phyloP scores from a whole-genome alignment of 2,797 vertebrate genomes.

The Enteromius afrohamiltoni region DNA sequence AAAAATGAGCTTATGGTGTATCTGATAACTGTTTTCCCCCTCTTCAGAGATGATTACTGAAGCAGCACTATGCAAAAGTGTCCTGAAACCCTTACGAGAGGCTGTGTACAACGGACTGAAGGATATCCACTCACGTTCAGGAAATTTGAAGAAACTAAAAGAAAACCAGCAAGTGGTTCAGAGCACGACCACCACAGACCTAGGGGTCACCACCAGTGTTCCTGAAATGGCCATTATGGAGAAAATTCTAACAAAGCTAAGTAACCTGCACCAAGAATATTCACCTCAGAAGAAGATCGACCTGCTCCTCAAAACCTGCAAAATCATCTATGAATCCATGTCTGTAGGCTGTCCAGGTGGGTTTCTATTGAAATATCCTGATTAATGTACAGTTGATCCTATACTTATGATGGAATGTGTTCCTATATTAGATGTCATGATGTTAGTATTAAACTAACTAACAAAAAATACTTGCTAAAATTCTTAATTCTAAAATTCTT shows the following conservation, averaged over 20 bases:
- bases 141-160: conserved; percentile 83
- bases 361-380: not conserved
- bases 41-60: conserved; percentile 88
- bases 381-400: not conserved
- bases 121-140: conserved; percentile 82
- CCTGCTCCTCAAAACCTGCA: conserved; percentile 92
- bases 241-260: conserved; percentile 90
- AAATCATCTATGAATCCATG: conserved; percentile 98
- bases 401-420: not conserved
- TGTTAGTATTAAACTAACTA: not conserved
- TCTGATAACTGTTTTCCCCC: conserved; percentile 29
- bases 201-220: conserved; percentile 91
- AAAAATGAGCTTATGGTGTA: not conserved
- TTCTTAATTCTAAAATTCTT: too few species aligned
- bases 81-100: conserved; percentile 91
- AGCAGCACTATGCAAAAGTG: conserved; percentile 90
- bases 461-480: not conserved
- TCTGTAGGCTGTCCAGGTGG: conserved; percentile 88
- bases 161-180: conserved; percentile 88
- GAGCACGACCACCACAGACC: conserved; percentile 90
- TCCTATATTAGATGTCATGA: not conserved
- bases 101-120: conserved; percentile 84
- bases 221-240: conserved; percentile 88
- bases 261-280: conserved; percentile 88
- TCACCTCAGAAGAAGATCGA: conserved; percentile 96